phyloP scores from a whole-genome alignment of 2,797 vertebrate genomes.

The Clarias fuscus region DNA sequence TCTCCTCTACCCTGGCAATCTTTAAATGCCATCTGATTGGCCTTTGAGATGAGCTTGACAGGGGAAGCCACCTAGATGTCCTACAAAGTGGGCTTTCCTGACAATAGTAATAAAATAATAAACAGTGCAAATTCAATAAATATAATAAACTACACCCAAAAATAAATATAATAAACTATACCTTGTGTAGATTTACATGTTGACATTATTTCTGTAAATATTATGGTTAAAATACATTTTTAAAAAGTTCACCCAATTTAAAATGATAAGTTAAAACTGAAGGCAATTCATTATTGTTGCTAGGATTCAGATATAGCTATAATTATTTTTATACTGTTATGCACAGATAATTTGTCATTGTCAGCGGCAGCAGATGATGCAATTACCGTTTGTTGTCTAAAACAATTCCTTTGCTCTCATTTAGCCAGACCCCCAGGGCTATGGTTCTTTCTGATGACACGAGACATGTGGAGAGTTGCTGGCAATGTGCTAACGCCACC shows the following conservation, averaged over 20 bases:
- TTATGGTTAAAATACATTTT: neutral
- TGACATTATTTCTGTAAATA: no score
- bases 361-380: constrained; percentile 49
- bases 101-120: neutral
- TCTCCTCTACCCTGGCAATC: no score
- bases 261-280: neutral
- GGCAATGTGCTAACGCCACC: constrained; percentile 55
- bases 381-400: constrained; percentile 49
- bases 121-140: neutral
- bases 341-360: constrained; percentile 22
- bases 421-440: constrained; percentile 43
- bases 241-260: neutral
- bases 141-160: neutral
- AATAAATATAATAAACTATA: neutral
- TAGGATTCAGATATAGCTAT: neutral
- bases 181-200: no score
- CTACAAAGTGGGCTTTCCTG: no score
- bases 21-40: no score
- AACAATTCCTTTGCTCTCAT: constrained; percentile 41
- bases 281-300: constrained; percentile 7
- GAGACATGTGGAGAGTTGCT: constrained; percentile 53
- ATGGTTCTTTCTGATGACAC: constrained; percentile 43
- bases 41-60: no score
- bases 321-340: constrained; percentile 2
- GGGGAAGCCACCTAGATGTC: no score